Evolutionary conservation across 2,888 invertebrate genomes (phyloP).

Genomic region (Crocallis elinguaria): DNA sequence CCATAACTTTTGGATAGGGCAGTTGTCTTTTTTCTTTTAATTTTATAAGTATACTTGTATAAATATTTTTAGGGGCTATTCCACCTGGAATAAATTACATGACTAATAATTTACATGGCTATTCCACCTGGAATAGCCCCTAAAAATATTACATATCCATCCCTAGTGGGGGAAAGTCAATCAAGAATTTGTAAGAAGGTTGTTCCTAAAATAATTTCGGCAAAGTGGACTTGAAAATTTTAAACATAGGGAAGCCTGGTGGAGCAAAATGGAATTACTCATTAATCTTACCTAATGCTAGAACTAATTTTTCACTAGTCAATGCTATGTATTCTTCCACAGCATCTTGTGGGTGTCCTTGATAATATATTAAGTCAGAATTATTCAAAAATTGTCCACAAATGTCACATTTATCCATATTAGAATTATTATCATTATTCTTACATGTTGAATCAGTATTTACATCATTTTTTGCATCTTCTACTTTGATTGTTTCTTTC

Average conservation of each 20-base stretch:
- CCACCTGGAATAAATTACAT: too few relatives aligned
- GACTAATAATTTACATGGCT: too few relatives aligned
- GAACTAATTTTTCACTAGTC: slow-evolving; percentile 88
- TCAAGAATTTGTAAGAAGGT: too few relatives aligned
- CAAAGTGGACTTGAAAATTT: too few relatives aligned
- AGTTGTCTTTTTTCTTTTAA: too few relatives aligned
- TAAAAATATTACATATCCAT: too few relatives aligned
- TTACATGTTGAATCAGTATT: not conserved
- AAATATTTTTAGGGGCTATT: too few relatives aligned
- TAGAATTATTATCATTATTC: slow-evolving; percentile 33
- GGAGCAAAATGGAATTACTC: not conserved
- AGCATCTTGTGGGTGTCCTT: slow-evolving; percentile 91
- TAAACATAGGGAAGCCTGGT: not conserved
- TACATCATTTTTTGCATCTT: slow-evolving; percentile 12
- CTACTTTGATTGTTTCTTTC: not conserved
- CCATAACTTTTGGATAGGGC: too few relatives aligned
- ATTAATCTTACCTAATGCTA: slow-evolving; percentile 87
- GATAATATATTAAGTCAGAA: slow-evolving; percentile 84
- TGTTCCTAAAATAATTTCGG: too few relatives aligned
- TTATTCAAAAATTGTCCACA: slow-evolving; percentile 78
- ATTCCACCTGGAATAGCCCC: too few relatives aligned
- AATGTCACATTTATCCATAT: slow-evolving; percentile 69
- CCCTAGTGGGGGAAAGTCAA: too few relatives aligned
- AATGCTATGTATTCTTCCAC: slow-evolving; percentile 91
- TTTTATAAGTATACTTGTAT: too few relatives aligned